A percentile compares a stretch with the other conserved stretches of the same genome.
phyloP scores from a whole-genome alignment of 1,140 invertebrate species.

The Heterodera carotae region DNA sequence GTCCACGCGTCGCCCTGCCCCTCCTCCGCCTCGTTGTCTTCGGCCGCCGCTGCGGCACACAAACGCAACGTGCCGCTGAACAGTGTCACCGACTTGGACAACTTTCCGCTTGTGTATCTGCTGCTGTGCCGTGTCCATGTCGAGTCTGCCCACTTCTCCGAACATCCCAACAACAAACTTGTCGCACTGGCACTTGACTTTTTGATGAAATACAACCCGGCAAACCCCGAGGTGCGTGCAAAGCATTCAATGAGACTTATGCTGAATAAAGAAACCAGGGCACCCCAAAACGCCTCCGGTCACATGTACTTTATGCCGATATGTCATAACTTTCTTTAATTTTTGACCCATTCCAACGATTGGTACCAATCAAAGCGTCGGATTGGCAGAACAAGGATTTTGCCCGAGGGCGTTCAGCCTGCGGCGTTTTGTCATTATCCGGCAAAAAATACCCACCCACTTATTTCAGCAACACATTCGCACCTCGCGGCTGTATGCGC shows the following conservation, averaged over 20 bases:
- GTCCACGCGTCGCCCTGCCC: too few species aligned
- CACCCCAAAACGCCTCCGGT: too few species aligned
- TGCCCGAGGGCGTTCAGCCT: too few species aligned
- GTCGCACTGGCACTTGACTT: slow-evolving; percentile 2
- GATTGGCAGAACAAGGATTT: too few species aligned
- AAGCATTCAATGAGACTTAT: not conserved
- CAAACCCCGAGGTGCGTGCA: not conserved
- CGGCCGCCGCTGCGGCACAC: not conserved
- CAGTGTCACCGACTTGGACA: slow-evolving; percentile 6
- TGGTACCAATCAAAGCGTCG: too few species aligned
- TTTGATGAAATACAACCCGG: slow-evolving; percentile 8
- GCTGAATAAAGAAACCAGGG: too few species aligned
- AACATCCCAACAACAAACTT: not conserved
- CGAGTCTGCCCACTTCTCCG: slow-evolving; percentile 4
- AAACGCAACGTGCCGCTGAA: slow-evolving; percentile 7
- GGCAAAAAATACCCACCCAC: too few species aligned
- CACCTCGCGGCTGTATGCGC: slow-evolving; percentile 11
- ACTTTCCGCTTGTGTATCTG: slow-evolving; percentile 10
- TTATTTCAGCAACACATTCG: not conserved
- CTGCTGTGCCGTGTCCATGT: not conserved
- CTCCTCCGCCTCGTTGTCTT: not conserved
- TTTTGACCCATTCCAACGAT: too few species aligned
- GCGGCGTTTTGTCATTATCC: too few species aligned
- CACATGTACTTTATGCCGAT: too few species aligned
- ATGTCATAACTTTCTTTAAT: too few species aligned